A percentile compares a stretch with the other conserved stretches of the same genome.
Evolutionary conservation across 2,797 vertebrate species (phyloP).

Genomic region (Sparus aurata): DNA sequence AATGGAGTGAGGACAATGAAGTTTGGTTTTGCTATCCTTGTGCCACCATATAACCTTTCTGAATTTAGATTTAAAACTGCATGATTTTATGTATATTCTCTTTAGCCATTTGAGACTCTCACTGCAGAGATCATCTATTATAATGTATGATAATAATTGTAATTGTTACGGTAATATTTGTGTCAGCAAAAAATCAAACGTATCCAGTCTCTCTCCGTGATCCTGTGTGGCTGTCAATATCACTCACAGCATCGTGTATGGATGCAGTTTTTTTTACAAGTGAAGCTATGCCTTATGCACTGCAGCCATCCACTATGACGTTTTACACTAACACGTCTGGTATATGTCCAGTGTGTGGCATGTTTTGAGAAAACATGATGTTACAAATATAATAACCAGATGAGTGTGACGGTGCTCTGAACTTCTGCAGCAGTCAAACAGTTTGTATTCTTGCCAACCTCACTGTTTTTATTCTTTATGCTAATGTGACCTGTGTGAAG

Average conservation of each 20-base stretch:
- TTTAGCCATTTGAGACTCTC: background rate
- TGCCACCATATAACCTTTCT: background rate
- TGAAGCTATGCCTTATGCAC: background rate
- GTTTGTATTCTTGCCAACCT: background rate
- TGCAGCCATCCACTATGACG: background rate
- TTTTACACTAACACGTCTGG: background rate
- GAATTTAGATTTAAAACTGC: background rate
- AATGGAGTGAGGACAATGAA: background rate
- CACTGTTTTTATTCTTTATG: background rate
- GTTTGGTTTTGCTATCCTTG: background rate
- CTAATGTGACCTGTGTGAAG: background rate
- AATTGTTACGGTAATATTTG: no score
- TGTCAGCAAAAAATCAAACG: no score
- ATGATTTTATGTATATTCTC: background rate
- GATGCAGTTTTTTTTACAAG: background rate
- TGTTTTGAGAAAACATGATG: background rate
- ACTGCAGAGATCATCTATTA: background rate
- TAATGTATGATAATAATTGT: background rate
- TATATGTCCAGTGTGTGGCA: background rate
- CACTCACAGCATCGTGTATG: no score
- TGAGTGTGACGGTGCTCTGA: background rate
- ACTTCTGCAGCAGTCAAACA: background rate
- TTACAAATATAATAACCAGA: background rate
- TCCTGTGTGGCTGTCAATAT: no score
- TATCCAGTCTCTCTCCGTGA: no score